Evolutionary conservation across 2,113 vertebrate genomes (phyloP).

Genomic region (Syngnathus typhle): DNA sequence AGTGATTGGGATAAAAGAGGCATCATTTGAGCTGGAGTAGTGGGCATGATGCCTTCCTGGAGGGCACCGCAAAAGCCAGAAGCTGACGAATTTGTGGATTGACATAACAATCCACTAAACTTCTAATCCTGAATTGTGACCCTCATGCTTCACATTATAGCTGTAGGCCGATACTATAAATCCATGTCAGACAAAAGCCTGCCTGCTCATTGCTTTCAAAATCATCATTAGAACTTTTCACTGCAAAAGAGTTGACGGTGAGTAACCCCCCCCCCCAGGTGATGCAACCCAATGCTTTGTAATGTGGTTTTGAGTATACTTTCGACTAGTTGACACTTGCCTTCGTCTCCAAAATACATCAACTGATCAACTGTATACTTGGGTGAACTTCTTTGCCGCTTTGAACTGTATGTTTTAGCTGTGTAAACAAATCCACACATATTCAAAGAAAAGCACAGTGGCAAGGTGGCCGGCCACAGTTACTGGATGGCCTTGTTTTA

Average conservation of each 20-base stretch:
- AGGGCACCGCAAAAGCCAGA: no score
- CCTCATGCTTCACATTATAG: no score
- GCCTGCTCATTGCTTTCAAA: no score
- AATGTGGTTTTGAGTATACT: neutral
- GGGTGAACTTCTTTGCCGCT: conserved; percentile 56
- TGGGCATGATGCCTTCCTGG: no score
- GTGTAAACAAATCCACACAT: conserved; percentile 43
- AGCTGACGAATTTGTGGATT: no score
- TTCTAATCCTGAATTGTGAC: no score
- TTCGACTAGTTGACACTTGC: conserved; percentile 17
- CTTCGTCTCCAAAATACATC: conserved; percentile 22
- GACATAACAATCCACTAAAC: no score
- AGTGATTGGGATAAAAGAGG: no score
- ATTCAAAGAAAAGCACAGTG: conserved; percentile 35
- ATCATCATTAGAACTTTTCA: neutral
- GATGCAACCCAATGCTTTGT: neutral
- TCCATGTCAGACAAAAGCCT: no score
- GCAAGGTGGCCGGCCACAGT: conserved; percentile 39
- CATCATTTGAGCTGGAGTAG: no score
- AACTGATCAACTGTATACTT: conserved; percentile 2
- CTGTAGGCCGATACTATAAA: no score
- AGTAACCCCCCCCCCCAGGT: neutral
- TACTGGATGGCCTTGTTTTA: conserved; percentile 56
- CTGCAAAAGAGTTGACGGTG: neutral
- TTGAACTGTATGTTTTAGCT: conserved; percentile 50